Evolutionary conservation across 1,140 invertebrate species (phyloP).

Genomic region (Cardiocondyla obscurior): DNA sequence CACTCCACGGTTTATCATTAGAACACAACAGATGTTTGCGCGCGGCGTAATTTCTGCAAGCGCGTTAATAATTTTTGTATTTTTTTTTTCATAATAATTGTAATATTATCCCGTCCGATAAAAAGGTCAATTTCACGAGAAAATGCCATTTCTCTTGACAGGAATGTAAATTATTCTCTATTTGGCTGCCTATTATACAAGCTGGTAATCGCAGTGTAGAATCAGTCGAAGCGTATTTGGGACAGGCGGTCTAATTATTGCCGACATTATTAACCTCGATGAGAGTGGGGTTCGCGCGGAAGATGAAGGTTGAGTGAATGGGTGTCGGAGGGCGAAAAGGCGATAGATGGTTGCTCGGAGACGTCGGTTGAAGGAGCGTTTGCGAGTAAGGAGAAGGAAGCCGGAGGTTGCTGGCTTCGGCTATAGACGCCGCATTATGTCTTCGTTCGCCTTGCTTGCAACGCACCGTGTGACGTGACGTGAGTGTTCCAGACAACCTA

Average conservation of each 20-base stretch:
- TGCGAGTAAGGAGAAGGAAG: slow-evolving; percentile 57
- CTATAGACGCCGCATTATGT: slow-evolving; percentile 81
- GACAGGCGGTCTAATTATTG: slow-evolving; percentile 71
- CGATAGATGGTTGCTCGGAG: slow-evolving; percentile 67
- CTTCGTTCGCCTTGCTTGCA: slow-evolving; percentile 78
- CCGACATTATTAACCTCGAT: slow-evolving; percentile 69
- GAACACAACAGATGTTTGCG: slow-evolving; percentile 8
- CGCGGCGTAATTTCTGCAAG: neutral
- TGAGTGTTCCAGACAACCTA: slow-evolving; percentile 84
- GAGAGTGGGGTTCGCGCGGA: slow-evolving; percentile 49
- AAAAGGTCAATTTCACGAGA: neutral
- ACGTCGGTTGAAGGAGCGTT: slow-evolving; percentile 40
- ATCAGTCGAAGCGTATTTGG: slow-evolving; percentile 30
- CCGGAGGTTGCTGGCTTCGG: slow-evolving; percentile 55
- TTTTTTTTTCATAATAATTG: neutral
- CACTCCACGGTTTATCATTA: slow-evolving; percentile 19
- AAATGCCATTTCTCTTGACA: neutral
- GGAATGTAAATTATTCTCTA: neutral
- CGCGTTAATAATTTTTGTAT: neutral
- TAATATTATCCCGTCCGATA: neutral
- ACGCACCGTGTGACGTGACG: slow-evolving; percentile 80
- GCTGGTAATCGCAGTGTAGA: neutral
- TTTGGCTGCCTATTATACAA: neutral
- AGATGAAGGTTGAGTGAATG: slow-evolving; percentile 67
- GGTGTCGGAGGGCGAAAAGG: slow-evolving; percentile 64